Percentiles rank a stretch among this genome's conserved stretches.
Evolutionary conservation across 2,797 vertebrate species (phyloP).

Genomic region (Carapus acus): DNA sequence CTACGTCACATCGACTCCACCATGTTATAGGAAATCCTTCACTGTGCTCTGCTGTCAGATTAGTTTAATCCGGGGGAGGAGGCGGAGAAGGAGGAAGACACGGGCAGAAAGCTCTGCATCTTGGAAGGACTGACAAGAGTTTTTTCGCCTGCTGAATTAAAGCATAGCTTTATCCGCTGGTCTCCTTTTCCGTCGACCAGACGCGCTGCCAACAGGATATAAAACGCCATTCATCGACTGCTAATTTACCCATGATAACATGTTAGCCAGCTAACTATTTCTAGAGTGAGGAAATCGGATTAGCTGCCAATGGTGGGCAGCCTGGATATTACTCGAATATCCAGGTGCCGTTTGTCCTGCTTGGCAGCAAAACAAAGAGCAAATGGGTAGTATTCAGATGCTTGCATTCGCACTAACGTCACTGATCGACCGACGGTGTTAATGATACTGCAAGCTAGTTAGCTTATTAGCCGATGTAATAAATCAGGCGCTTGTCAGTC

Average conservation of each 20-base stretch:
- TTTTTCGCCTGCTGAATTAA: constrained; percentile 4
- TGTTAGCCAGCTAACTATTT: constrained; percentile 66
- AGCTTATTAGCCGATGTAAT: constrained; percentile 14
- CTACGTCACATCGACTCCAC: constrained; percentile 66
- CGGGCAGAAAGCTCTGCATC: constrained; percentile 46
- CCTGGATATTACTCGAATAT: constrained; percentile 11
- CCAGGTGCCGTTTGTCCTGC: constrained; percentile 25
- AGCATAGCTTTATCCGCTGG: not conserved
- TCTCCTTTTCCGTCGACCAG: not conserved
- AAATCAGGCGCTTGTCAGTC: constrained; percentile 16
- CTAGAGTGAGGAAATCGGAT: constrained; percentile 67
- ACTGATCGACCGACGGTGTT: constrained; percentile 9
- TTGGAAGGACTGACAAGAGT: constrained; percentile 24
- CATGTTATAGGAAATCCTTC: constrained; percentile 73
- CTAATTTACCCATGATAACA: constrained; percentile 33
- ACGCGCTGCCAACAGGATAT: constrained; percentile 34
- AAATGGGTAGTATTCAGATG: not conserved
- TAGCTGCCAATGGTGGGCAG: constrained; percentile 54
- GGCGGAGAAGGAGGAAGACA: constrained; percentile 31
- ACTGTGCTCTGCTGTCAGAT: constrained; percentile 63
- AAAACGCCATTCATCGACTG: constrained; percentile 27
- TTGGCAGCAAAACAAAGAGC: constrained; percentile 1
- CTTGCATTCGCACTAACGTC: constrained; percentile 1
- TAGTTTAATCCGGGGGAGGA: constrained; percentile 66
- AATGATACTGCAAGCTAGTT: constrained; percentile 32